Evolutionary conservation across 1,140 invertebrate genomes (phyloP).

Genomic region (Drosophila gunungcola): DNA sequence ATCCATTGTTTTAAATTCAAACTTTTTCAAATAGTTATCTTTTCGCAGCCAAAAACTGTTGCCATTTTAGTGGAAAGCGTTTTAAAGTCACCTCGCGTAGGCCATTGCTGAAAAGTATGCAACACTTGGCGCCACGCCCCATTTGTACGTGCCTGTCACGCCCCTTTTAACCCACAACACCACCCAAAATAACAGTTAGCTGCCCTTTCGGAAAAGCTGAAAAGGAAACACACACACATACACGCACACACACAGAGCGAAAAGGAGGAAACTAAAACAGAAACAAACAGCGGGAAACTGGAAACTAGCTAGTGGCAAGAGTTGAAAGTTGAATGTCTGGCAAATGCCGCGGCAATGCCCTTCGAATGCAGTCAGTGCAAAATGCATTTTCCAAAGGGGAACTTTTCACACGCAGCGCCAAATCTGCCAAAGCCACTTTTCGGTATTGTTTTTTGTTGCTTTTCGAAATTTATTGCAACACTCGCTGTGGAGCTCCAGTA

Average conservation of each 20-base stretch:
- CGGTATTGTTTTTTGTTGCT: conserved; percentile 75
- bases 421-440: conserved; percentile 71
- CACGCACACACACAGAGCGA: background rate
- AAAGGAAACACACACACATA: conserved; percentile 21
- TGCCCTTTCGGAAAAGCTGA: conserved; percentile 20
- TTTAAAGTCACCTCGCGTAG: conserved; percentile 52
- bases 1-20: too few species aligned
- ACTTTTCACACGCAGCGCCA: conserved; percentile 70
- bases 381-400: conserved; percentile 44
- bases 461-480: conserved; percentile 76
- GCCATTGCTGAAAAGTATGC: conserved; percentile 45
- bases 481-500: conserved; percentile 29
- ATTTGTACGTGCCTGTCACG: conserved; percentile 50
- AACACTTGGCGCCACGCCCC: conserved; percentile 52
- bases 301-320: conserved; percentile 56
- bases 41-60: conserved; percentile 1
- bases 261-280: conserved; percentile 31
- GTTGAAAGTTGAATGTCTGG: conserved; percentile 80
- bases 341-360: conserved; percentile 77
- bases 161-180: background rate
- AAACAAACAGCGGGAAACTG: conserved; percentile 24
- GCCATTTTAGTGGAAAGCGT: conserved; percentile 1
- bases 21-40: background rate
- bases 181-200: conserved; percentile 30
- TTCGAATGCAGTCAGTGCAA: conserved; percentile 57